phyloP scores from a whole-genome alignment of 92 coral and sea anemone species.

The Pocillopora grandis region DNA sequence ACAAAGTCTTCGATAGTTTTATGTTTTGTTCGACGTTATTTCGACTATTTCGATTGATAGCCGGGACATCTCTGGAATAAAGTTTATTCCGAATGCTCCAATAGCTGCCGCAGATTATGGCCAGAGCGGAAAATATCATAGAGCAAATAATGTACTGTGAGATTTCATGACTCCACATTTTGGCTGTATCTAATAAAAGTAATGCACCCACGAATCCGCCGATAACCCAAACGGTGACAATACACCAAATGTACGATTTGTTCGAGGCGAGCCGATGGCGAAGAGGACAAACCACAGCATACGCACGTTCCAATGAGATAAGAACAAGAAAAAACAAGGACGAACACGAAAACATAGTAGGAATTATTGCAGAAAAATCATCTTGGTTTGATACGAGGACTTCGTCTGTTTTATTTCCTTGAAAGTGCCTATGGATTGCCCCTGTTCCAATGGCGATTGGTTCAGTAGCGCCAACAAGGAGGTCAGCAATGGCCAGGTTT shows the following conservation, averaged over 20 bases:
- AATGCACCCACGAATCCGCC: background rate
- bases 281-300: constrained; percentile 28
- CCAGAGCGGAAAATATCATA: background rate
- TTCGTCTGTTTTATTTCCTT: background rate
- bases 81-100: constrained; percentile 8
- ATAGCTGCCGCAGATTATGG: constrained; percentile 3
- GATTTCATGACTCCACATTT: background rate
- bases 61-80: background rate
- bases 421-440: constrained; percentile 2
- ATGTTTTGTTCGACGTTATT: constrained; percentile 10
- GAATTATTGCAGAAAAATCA: background rate
- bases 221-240: constrained; percentile 3
- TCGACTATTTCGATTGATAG: background rate
- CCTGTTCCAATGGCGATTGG: background rate
- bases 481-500: constrained; percentile 22
- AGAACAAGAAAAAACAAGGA: constrained; percentile 17
- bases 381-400: background rate
- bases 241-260: background rate
- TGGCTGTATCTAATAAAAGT: background rate
- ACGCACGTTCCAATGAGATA: constrained; percentile 30
- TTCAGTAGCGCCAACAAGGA: constrained; percentile 7
- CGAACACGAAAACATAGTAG: background rate
- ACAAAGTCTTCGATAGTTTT: constrained; percentile 15
- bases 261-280: constrained; percentile 24
- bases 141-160: background rate